phyloP scores from a whole-genome alignment of 35 echinoderm and acorn worm species.

The Heliocidaris erythrogramma region DNA sequence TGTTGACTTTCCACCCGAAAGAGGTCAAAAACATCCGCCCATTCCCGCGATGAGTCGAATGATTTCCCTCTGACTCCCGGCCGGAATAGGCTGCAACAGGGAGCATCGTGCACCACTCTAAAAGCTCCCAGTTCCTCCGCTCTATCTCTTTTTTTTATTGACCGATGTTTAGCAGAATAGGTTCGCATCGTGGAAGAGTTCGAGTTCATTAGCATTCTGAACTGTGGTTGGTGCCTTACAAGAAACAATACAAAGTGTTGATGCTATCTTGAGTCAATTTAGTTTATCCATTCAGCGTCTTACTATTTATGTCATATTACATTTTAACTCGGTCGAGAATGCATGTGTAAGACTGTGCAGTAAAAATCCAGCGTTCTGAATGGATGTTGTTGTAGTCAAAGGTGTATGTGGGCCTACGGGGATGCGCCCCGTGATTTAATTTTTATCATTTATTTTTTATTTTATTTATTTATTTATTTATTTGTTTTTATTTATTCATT shows the following conservation, averaged over 20 bases:
- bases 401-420: too few relatives aligned
- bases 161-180: not conserved
- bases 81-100: not conserved
- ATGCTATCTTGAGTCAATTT: not conserved
- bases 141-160: not conserved
- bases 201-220: not conserved
- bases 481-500: too few relatives aligned
- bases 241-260: not conserved
- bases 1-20: constrained; percentile 32
- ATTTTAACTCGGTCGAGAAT: too few relatives aligned
- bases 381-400: too few relatives aligned
- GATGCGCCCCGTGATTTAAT: too few relatives aligned
- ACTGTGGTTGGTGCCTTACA: not conserved
- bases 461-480: too few relatives aligned
- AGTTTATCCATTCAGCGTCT: too few relatives aligned
- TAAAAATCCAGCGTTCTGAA: too few relatives aligned
- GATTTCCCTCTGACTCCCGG: not conserved
- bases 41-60: not conserved
- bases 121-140: constrained; percentile 24
- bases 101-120: not conserved
- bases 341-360: too few relatives aligned
- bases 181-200: not conserved
- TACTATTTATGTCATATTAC: too few relatives aligned
- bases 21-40: constrained; percentile 41
- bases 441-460: too few relatives aligned